Conservation (phyloP, 2,113 vertebrate species). For the Sciurus niger region DNA sequence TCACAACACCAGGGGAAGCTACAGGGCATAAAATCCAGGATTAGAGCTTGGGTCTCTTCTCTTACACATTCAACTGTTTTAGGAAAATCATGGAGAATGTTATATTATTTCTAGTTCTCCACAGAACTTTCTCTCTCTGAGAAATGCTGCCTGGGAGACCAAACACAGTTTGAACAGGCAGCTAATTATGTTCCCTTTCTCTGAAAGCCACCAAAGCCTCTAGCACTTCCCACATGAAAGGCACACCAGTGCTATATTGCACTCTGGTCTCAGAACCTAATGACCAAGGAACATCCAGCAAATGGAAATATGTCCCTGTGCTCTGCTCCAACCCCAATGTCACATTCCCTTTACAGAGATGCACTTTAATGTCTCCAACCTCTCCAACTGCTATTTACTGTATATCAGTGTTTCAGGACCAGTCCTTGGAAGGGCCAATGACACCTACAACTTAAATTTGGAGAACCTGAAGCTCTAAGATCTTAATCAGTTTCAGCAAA, state of each 20-base stretch:
- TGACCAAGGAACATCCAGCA: background rate
- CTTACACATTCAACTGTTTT: background rate
- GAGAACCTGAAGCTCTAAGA: background rate
- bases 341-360: too few species aligned
- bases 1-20: background rate
- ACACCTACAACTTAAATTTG: background rate
- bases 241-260: accelerated
- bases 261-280: background rate
- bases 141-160: background rate
- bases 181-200: background rate
- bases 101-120: background rate
- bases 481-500: background rate
- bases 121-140: background rate
- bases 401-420: background rate
- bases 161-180: background rate
- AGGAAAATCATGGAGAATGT: background rate
- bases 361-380: background rate
- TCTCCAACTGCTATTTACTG: background rate
- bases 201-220: background rate
- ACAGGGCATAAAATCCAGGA: background rate
- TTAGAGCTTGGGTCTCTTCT: background rate
- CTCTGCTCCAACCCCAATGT: background rate
- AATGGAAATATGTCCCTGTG: background rate
- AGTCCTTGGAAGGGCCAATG: background rate
- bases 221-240: background rate